A percentile compares a stretch with the other conserved stretches of the same genome.
phyloP scores from a whole-genome alignment of 2,888 invertebrate genomes.

The Dendrolimus houi region DNA sequence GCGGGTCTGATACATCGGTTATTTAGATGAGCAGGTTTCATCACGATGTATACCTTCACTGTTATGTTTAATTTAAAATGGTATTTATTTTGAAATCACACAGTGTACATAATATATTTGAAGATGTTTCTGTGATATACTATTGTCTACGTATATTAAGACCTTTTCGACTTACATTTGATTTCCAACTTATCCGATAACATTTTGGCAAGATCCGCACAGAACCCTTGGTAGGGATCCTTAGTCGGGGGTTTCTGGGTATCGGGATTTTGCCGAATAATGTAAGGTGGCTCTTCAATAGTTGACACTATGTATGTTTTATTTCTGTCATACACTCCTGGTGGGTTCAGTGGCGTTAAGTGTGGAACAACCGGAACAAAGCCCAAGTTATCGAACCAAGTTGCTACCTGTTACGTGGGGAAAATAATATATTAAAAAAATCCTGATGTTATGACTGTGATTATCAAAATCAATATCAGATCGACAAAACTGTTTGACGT shows the following conservation, averaged over 20 bases:
- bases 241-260: slow-evolving; percentile 80
- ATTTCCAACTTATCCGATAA: slow-evolving; percentile 88
- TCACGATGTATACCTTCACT: too few species aligned
- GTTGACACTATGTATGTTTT: slow-evolving; percentile 91
- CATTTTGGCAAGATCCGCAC: slow-evolving; percentile 91
- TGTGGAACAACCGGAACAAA: slow-evolving; percentile 84
- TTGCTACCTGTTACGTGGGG: slow-evolving; percentile 78
- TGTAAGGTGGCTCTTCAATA: slow-evolving; percentile 91
- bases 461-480: too few species aligned
- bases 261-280: slow-evolving; percentile 83
- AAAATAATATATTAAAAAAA: too few species aligned
- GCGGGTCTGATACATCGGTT: too few species aligned
- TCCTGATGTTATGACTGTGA: too few species aligned
- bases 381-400: slow-evolving; percentile 89
- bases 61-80: too few species aligned
- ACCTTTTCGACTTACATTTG: slow-evolving; percentile 81
- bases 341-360: slow-evolving; percentile 79
- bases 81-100: too few species aligned
- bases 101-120: too few species aligned
- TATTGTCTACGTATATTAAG: too few species aligned
- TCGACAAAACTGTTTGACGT: too few species aligned
- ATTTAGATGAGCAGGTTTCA: too few species aligned
- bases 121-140: too few species aligned
- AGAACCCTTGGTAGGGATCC: slow-evolving; percentile 91
- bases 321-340: slow-evolving; percentile 84